These are phyloP conservation scores for Metridium senile DNA, from an alignment of 92 coral and sea anemone species.

Conservation along the genomic window DNA sequence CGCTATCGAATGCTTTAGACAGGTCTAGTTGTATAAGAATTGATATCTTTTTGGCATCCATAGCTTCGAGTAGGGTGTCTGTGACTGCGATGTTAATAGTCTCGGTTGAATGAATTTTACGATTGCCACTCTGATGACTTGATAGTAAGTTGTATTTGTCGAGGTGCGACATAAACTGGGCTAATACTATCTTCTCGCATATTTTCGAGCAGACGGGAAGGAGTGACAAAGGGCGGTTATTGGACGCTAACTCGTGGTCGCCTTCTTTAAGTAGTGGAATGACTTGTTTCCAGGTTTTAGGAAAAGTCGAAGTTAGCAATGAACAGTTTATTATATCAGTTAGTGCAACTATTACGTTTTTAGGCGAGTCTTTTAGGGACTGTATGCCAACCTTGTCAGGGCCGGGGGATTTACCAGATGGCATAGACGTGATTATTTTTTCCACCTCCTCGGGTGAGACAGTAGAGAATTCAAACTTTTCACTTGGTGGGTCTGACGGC, in stretches of 20 bases:
- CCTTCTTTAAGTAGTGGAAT: constrained; percentile 27
- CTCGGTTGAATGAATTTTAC: background rate
- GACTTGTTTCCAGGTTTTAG: background rate
- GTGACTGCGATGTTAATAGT: background rate
- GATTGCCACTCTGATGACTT: background rate
- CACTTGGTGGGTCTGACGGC: background rate
- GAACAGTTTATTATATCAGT: background rate
- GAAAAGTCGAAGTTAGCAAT: background rate
- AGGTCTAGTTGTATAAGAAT: background rate
- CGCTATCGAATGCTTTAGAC: background rate
- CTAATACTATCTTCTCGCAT: background rate
- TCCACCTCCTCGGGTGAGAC: background rate
- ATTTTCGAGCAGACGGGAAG: background rate
- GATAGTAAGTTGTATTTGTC: background rate
- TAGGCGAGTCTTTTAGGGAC: background rate
- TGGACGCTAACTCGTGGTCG: background rate
- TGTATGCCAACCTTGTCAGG: background rate
- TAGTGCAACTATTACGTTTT: no score
- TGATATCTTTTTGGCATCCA: background rate
- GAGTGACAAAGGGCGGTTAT: background rate
- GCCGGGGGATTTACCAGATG: background rate
- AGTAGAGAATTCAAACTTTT: background rate
- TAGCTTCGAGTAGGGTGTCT: background rate
- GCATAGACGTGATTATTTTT: background rate
- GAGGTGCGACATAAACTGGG: background rate